phyloP scores from a whole-genome alignment of 2,888 invertebrate genomes.

The Chydorus sphaericus region DNA sequence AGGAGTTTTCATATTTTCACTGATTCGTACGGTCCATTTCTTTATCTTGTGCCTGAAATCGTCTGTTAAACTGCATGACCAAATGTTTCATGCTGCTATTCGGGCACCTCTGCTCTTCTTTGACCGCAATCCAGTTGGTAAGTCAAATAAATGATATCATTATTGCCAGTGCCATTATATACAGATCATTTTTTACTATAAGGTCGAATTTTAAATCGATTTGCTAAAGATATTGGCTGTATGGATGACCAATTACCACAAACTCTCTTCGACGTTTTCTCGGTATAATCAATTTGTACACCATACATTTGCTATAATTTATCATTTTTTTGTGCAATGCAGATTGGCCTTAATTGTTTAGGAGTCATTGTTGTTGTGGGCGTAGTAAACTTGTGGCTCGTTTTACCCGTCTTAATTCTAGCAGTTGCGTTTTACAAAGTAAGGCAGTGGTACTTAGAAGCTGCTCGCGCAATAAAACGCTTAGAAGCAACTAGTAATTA shows the following conservation, averaged over 20 bases:
- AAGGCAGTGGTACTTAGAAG: slow-evolving; percentile 31
- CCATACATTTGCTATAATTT: no score
- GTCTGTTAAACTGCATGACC: slow-evolving; percentile 32
- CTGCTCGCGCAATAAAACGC: slow-evolving; percentile 34
- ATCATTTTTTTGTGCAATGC: background rate
- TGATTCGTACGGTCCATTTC: slow-evolving; percentile 29
- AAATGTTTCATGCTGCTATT: slow-evolving; percentile 34
- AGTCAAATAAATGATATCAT: background rate
- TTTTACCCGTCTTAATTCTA: slow-evolving; percentile 27
- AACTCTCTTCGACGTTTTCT: slow-evolving; percentile 33
- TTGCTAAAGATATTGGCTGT: slow-evolving; percentile 68
- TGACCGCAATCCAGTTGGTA: slow-evolving; percentile 69
- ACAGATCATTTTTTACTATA: background rate
- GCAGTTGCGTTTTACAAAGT: slow-evolving; percentile 28
- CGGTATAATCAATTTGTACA: slow-evolving; percentile 18
- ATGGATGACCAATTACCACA: slow-evolving; percentile 59
- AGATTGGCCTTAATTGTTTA: slow-evolving; percentile 23
- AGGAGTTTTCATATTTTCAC: slow-evolving; percentile 24
- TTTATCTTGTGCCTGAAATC: slow-evolving; percentile 29
- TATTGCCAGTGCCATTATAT: background rate
- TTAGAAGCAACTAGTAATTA: slow-evolving; percentile 34
- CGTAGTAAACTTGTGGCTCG: slow-evolving; percentile 29
- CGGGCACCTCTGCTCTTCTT: slow-evolving; percentile 47
- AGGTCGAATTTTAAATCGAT: slow-evolving; percentile 55
- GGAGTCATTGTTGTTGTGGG: slow-evolving; percentile 35